Evolutionary conservation across 2,113 vertebrate genomes (phyloP).

Genomic region (Mastomys natalensis): DNA sequence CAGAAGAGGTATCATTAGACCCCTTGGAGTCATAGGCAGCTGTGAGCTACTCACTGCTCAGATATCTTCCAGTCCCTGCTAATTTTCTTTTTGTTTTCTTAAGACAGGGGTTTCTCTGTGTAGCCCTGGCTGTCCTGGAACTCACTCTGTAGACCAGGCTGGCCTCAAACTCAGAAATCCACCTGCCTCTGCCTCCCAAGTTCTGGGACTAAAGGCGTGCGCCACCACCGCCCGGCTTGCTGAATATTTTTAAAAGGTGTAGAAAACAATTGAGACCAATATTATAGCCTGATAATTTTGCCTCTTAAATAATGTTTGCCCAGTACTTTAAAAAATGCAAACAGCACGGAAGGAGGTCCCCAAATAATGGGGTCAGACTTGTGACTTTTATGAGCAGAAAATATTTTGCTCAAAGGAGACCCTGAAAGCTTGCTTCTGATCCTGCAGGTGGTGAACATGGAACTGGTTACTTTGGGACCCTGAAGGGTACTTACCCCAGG

Average conservation of each 20-base stretch:
- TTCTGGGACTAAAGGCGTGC: neutral
- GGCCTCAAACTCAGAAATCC: too few relatives aligned
- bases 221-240: neutral
- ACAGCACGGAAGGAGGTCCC: neutral
- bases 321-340: neutral
- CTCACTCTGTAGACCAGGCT: too few relatives aligned
- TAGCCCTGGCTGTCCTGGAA: too few relatives aligned
- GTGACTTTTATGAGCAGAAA: neutral
- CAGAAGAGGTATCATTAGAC: neutral
- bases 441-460: neutral
- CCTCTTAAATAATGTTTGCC: neutral
- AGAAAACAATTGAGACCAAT: neutral
- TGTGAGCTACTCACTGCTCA: neutral
- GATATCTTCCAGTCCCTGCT: neutral
- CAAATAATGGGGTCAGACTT: neutral
- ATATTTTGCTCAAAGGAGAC: neutral
- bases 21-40: neutral
- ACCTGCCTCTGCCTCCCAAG: too few relatives aligned
- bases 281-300: neutral
- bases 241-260: neutral
- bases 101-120: neutral
- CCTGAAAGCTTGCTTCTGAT: neutral
- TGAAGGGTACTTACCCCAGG: neutral
- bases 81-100: neutral
- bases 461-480: neutral